Conservation (phyloP, 2,113 vertebrate species). For the Leucosticte australis region DNA sequence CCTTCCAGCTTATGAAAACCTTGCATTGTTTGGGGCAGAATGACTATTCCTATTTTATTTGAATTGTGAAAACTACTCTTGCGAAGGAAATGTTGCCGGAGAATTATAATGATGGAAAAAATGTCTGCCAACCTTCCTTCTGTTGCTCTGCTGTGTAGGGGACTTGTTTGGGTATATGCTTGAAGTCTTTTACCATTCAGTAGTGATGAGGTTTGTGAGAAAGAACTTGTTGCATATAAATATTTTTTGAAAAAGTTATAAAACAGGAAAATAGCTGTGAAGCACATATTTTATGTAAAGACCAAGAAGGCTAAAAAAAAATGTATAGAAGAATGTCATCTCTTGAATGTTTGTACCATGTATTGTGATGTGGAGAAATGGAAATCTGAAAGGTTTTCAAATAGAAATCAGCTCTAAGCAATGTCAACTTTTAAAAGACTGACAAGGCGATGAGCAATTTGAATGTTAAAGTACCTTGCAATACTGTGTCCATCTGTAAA, state of each 20-base stretch:
- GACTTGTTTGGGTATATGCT: not conserved
- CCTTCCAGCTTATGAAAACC: not conserved
- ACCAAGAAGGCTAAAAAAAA: not conserved
- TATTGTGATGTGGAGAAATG: not conserved
- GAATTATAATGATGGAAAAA: not conserved
- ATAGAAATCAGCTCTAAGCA: not conserved
- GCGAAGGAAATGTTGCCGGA: not conserved
- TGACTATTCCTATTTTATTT: not conserved
- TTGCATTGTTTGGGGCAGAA: not conserved
- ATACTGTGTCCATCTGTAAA: not conserved
- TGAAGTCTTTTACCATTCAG: not conserved
- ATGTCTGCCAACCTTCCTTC: not conserved
- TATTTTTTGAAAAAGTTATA: not conserved
- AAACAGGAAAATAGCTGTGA: not conserved
- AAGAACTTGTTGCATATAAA: not conserved
- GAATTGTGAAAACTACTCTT: not conserved
- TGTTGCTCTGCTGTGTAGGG: not conserved
- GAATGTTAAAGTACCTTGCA: not conserved
- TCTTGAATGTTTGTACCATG: not conserved
- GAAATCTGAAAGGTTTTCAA: not conserved
- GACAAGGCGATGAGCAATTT: not conserved
- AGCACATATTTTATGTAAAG: not conserved
- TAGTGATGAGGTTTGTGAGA: not conserved
- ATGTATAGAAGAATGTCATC: rapidly evolving
- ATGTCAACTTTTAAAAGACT: not conserved